A percentile compares a stretch with the other conserved stretches of the same genome.
Evolutionary conservation across 2,888 invertebrate genomes (phyloP).

Genomic region (Argyra leucocephala): DNA sequence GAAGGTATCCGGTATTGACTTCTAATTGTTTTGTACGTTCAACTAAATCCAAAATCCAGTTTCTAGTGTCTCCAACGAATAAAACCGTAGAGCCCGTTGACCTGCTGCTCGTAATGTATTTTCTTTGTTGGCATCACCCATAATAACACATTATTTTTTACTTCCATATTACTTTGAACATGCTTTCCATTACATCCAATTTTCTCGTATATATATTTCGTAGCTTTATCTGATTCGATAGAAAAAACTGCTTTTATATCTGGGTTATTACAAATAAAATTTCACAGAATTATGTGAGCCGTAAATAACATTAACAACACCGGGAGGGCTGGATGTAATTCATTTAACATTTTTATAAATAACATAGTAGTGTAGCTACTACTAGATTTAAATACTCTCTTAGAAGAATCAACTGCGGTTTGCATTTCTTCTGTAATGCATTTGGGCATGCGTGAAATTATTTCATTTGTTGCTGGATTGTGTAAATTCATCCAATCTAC

Average conservation of each 20-base stretch:
- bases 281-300: conserved; percentile 89
- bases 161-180: conserved; percentile 98
- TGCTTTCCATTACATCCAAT: conserved; percentile 87
- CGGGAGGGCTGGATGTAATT: conserved; percentile 94
- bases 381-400: conserved; percentile 73
- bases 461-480: conserved; percentile 87
- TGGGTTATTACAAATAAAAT: conserved; percentile 94
- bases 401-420: conserved; percentile 75
- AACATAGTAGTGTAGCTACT: conserved; percentile 91
- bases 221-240: conserved; percentile 94
- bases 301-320: conserved; percentile 95
- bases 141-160: conserved; percentile 95
- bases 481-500: conserved; percentile 90
- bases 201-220: conserved; percentile 88
- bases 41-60: conserved; percentile 91
- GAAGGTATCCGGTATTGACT: conserved; percentile 81
- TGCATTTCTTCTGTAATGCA: conserved; percentile 82
- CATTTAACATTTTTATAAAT: conserved; percentile 81
- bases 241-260: conserved; percentile 95
- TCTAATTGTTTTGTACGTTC: conserved; percentile 71
- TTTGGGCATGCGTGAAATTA: conserved; percentile 78
- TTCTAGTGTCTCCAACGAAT: conserved; percentile 61
- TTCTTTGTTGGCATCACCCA: conserved; percentile 97
- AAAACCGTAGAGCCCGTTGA: conserved; percentile 78
- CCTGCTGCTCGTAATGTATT: conserved; percentile 96